Base-by-base conservation (phyloP, 2,797 vertebrate species). In the Staurois parvus region DNA sequence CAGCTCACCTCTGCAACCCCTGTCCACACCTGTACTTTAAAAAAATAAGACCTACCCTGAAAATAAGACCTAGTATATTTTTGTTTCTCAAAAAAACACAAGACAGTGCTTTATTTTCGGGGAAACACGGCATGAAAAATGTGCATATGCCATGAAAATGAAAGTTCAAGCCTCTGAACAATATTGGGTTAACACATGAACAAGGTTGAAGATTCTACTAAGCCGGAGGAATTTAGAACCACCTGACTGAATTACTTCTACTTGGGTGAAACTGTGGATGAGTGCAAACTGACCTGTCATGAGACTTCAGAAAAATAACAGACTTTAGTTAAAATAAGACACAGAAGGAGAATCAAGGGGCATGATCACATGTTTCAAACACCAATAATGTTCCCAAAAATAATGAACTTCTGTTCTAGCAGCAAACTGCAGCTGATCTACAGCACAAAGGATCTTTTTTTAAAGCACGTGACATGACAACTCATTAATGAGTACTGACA, bases 161-260 rank as follows among this genome's bases (percentile, higher is more conserved):
- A 12, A 66, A 66, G 64, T 11, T 24, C 8, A 21, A 59, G 19
- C 52, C 6, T 66, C 64, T 79, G 2, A 69, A 30, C 34, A 30
- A 79, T 34, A 69, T 32, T 32, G 73, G 42, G 32, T 84, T 78
- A 84, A 72, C 30, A 45, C 56, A 45, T 37, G 10, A 11, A 24
- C 24, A 74, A 52, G 72, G 59, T 68, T 85, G 62, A 76, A 78
- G 56, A 66, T 66, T 70, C 72, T 70, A 77, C 29, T 82, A 70
- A 83, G 74, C 67, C 34, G 78, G 42, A 48, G 75, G 85, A 83
- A 86, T 86, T 78, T 73, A 40, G 26, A 86, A 42, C 67, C 85
- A 86, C 75, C 74, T 86, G 85, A 86, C 85, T 79, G 17, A 78
- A 86, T 86, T 86, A 83, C 30, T 78, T 83, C 32, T 69, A 82